Evolutionary conservation across 2,797 vertebrate species (phyloP).

Genomic region (Neoniphon sammara): DNA sequence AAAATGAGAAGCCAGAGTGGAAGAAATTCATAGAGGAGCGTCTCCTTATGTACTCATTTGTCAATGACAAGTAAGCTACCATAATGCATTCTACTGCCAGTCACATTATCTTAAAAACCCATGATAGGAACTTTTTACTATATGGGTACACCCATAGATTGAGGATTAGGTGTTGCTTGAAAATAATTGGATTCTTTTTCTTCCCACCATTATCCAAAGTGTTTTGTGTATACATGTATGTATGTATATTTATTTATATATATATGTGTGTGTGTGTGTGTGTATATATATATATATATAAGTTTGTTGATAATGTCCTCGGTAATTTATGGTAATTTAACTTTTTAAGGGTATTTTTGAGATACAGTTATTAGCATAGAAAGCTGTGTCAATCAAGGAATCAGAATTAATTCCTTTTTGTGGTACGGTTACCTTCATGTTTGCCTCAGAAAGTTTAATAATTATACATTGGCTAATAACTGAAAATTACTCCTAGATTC

Average conservation of each 20-base stretch:
- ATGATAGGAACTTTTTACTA: background rate
- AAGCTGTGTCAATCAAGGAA: background rate
- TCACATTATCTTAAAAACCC: constrained; percentile 22
- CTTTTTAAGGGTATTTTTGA: background rate
- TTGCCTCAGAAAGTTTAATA: constrained; percentile 5
- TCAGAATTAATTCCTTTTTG: background rate
- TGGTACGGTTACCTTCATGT: background rate
- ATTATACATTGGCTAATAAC: background rate
- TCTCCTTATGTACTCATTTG: constrained; percentile 99
- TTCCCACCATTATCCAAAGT: background rate
- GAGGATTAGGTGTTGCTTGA: constrained; percentile 1
- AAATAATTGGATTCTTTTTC: background rate
- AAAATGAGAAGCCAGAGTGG: constrained; percentile 99
- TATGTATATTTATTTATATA: too few relatives aligned
- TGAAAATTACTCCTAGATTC: constrained; percentile 83
- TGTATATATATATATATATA: too few relatives aligned
- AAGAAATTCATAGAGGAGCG: constrained; percentile 99
- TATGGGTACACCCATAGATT: background rate
- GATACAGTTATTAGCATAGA: background rate
- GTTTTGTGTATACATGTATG: too few relatives aligned
- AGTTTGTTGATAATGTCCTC: background rate
- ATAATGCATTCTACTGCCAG: constrained; percentile 61
- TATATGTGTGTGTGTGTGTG: too few relatives aligned
- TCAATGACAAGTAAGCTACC: constrained; percentile 96
- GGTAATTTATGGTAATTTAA: too few relatives aligned